Evolutionary conservation across 2,888 invertebrate genomes (phyloP), one percentile per base, ranked within the genome.

Genomic region (Cryptocephalus moraei): DNA sequence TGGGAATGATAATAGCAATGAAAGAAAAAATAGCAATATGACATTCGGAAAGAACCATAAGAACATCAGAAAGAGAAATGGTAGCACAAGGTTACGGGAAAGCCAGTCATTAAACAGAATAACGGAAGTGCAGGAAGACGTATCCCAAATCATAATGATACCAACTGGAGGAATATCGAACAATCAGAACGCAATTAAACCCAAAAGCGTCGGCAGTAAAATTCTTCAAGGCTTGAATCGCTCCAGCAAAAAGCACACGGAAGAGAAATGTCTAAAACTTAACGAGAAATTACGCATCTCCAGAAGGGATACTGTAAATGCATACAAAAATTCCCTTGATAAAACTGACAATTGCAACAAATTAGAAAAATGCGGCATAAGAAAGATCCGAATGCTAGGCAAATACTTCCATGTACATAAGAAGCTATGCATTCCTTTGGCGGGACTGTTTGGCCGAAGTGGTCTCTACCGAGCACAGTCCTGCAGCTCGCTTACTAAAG

Each of bases 31-130:
- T 44, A 57, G 60, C 14, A 67, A 67, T 44, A 57, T 62, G n/a
- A 66, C 70, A 49, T 69, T 74, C 42, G 72, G 73, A 1, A 68
- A 77, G 33, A 67, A 76, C 39, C 78, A 78, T 60, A 73, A 77
- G 6, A 36, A 36, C 36, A 36, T 36, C 12, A 65, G 79, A 48
- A 69, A 79, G 55, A 68, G 79, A 57, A 74, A 75, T n/a, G 77
- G 80, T 1, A 81, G 83, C 58, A 80, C 82, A 2, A 67, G 78
- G 12, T 70, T 90, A 47, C 76, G 89, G 9, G 89, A 90, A 72
- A 88, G 87, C 57, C 88, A 90, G 64, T 89, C 89, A 31, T 72
- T 90, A 50, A 90, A 89, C 69, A 79, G 89, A 53, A 89, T 90
- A 54, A 88, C 88, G 11, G 90, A 90, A 72, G 88, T 88, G 55